Evolutionary conservation across 2,113 vertebrate species (phyloP).

Genomic region (Varanus salvator): DNA sequence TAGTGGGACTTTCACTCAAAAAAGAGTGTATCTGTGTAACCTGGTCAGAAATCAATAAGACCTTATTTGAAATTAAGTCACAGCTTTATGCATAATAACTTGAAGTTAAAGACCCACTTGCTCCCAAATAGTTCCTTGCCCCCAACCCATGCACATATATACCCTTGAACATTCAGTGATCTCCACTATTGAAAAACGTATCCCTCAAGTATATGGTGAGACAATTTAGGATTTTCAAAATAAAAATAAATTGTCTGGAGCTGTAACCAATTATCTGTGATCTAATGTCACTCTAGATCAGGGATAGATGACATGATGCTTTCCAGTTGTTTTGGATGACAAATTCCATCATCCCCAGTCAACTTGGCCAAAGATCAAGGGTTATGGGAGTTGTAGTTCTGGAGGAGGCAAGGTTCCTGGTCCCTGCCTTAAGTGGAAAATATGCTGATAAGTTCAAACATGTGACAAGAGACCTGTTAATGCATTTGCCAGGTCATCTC

Average conservation of each 20-base stretch:
- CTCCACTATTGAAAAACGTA: background rate
- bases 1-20: background rate
- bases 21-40: background rate
- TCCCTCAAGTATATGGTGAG: background rate
- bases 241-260: background rate
- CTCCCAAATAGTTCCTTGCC: background rate
- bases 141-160: background rate
- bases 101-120: background rate
- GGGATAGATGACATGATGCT: background rate
- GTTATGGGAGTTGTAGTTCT: too few relatives aligned
- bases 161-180: background rate
- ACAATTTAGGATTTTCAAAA: background rate
- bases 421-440: too few relatives aligned
- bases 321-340: too few relatives aligned
- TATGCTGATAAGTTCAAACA: background rate
- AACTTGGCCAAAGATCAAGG: too few relatives aligned
- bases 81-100: background rate
- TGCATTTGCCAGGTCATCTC: background rate
- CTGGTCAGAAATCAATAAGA: background rate
- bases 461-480: background rate
- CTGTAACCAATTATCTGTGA: background rate
- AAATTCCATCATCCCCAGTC: too few relatives aligned
- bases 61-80: background rate
- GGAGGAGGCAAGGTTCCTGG: too few relatives aligned
- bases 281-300: background rate